phyloP scores from a whole-genome alignment of 2,888 invertebrate genomes.

The Seira sanloemensis region DNA sequence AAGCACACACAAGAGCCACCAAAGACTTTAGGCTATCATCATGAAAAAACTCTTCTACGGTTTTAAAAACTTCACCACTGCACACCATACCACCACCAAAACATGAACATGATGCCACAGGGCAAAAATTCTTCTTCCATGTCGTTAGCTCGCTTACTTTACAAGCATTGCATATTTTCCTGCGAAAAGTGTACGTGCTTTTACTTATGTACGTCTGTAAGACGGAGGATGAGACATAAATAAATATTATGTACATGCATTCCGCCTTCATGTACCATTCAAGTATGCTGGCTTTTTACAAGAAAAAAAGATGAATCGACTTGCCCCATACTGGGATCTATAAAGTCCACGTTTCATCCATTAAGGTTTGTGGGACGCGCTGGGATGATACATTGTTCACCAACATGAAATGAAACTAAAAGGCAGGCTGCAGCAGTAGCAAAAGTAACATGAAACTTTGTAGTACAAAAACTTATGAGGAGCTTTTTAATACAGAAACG shows the following conservation, averaged over 20 bases:
- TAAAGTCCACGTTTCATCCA: slow-evolving; percentile 64
- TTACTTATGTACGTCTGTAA: neutral
- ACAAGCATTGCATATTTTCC: slow-evolving; percentile 45
- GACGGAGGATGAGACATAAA: too few relatives aligned
- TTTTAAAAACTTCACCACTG: slow-evolving; percentile 50
- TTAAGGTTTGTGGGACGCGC: slow-evolving; percentile 30
- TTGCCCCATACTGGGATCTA: slow-evolving; percentile 72
- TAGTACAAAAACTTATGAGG: slow-evolving; percentile 3
- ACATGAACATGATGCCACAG: slow-evolving; percentile 56
- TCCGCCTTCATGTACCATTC: slow-evolving; percentile 57
- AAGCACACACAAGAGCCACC: slow-evolving; percentile 47
- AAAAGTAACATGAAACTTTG: slow-evolving; percentile 7
- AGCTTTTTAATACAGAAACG: slow-evolving; percentile 2
- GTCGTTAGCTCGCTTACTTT: slow-evolving; percentile 37
- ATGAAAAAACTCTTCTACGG: slow-evolving; percentile 46
- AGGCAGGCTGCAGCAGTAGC: slow-evolving; percentile 3
- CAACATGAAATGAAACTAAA: slow-evolving; percentile 16
- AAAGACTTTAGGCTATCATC: slow-evolving; percentile 63
- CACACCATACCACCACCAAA: slow-evolving; percentile 32
- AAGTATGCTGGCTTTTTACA: slow-evolving; percentile 24
- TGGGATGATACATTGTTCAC: slow-evolving; percentile 40
- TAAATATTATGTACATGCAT: slow-evolving; percentile 29
- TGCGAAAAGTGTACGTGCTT: neutral
- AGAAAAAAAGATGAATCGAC: slow-evolving; percentile 70
- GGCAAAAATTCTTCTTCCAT: slow-evolving; percentile 62